These are phyloP conservation scores for Austrolebias charrua DNA, from an alignment of 2,797 vertebrate species.

Conservation along the genomic window DNA sequence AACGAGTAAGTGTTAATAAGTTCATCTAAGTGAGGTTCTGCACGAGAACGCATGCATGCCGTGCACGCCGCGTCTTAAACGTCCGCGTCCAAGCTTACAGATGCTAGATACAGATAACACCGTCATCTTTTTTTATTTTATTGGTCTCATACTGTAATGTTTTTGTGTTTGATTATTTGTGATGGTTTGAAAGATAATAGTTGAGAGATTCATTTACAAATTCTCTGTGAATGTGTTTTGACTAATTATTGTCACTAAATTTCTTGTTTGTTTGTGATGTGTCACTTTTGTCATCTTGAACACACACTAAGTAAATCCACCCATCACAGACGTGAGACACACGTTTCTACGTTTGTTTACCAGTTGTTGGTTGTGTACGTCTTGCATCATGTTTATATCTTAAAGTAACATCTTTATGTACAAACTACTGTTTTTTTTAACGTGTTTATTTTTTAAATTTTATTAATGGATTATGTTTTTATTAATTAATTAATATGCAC, in stretches of 20 bases:
- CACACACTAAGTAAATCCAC: constrained; percentile 2
- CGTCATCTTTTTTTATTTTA: not conserved
- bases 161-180: constrained; percentile 1
- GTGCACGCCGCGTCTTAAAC: constrained; percentile 30
- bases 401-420: not conserved
- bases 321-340: not conserved
- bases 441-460: constrained; percentile 1
- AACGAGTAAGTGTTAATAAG: constrained; percentile 88
- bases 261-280: too few relatives aligned
- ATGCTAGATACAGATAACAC: too few relatives aligned
- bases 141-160: not conserved
- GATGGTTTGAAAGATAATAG: not conserved
- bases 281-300: constrained; percentile 3
- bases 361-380: constrained; percentile 25
- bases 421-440: not conserved
- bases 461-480: not conserved
- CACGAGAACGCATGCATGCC: constrained; percentile 42
- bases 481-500: not conserved
- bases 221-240: constrained; percentile 1
- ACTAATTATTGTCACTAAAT: not conserved
- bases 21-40: constrained; percentile 36
- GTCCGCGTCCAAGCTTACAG: not conserved
- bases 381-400: constrained; percentile 9
- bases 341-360: not conserved
- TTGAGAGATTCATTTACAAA: not conserved